A percentile compares a stretch with the other conserved stretches of the same genome.
These are phyloP conservation scores for Thunnus albacares DNA, from an alignment of 2,797 vertebrate species.

Conservation along the genomic window DNA sequence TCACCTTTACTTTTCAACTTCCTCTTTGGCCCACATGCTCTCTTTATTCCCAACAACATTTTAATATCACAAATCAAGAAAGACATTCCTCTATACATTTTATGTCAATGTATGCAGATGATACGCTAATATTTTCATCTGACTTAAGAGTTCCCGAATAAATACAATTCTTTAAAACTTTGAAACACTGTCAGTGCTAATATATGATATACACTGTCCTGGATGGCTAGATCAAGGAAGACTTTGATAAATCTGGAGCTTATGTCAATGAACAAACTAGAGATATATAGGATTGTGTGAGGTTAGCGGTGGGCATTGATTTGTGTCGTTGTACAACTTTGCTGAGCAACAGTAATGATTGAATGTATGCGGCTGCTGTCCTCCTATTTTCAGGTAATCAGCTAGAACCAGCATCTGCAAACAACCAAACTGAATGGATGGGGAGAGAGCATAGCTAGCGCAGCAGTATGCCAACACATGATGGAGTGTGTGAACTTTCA, in stretches of 20 bases:
- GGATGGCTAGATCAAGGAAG: neutral
- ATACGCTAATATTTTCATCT: neutral
- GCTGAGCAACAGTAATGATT: neutral
- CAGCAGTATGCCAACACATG: slow-evolving; percentile 13
- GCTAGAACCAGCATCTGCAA: slow-evolving; percentile 18
- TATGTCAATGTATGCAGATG: neutral
- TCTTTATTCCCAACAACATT: neutral
- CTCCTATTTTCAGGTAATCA: slow-evolving; percentile 1
- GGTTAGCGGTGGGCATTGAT: neutral
- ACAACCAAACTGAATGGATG: slow-evolving; percentile 33
- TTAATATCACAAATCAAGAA: neutral
- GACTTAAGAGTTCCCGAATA: neutral
- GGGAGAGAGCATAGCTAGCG: slow-evolving; percentile 8
- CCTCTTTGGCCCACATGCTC: neutral
- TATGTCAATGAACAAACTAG: neutral
- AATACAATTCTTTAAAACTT: neutral
- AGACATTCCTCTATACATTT: neutral
- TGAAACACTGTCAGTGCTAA: too few species aligned
- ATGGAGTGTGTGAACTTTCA: slow-evolving; percentile 8
- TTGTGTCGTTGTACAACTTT: neutral
- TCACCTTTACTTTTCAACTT: neutral
- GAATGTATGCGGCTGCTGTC: neutral
- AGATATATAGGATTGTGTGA: neutral
- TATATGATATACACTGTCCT: neutral
- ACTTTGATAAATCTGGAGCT: too few species aligned